phyloP scores from a whole-genome alignment of 2,797 vertebrate species.

The Crypturellus tataupa region DNA sequence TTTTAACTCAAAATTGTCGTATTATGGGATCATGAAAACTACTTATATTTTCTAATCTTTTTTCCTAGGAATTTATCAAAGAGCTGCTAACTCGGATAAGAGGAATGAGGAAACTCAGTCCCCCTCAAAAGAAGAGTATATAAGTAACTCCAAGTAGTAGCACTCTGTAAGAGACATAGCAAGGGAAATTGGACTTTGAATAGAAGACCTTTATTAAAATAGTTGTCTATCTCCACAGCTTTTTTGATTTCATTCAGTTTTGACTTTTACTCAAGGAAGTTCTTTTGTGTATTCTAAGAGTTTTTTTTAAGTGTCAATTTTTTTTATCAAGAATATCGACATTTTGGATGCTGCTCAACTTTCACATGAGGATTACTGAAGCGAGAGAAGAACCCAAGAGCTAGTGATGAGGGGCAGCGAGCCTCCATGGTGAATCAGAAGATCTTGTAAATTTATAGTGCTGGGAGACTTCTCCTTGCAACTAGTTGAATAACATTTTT shows the following conservation, averaged over 20 bases:
- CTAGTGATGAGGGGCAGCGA: slow-evolving; percentile 49
- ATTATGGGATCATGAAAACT: background rate
- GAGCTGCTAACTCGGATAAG: slow-evolving; percentile 95
- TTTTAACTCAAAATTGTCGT: background rate
- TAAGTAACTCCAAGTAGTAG: slow-evolving; percentile 80
- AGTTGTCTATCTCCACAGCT: slow-evolving; percentile 73
- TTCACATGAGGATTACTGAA: slow-evolving; percentile 59
- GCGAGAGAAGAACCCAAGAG: slow-evolving; percentile 57
- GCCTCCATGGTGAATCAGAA: slow-evolving; percentile 51
- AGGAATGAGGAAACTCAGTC: slow-evolving; percentile 97
- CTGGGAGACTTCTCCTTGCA: slow-evolving; percentile 67
- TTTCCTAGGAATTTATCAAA: slow-evolving; percentile 91
- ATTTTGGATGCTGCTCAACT: slow-evolving; percentile 68
- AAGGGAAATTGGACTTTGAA: slow-evolving; percentile 69
- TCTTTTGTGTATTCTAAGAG: slow-evolving; percentile 73
- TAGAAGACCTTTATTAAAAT: slow-evolving; percentile 76
- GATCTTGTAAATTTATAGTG: slow-evolving; percentile 62
- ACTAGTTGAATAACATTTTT: slow-evolving; percentile 63
- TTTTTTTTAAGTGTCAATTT: slow-evolving; percentile 73
- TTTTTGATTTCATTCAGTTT: slow-evolving; percentile 74
- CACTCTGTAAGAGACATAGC: slow-evolving; percentile 66
- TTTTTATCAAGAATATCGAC: slow-evolving; percentile 63
- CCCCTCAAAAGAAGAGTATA: slow-evolving; percentile 94
- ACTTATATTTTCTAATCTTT: slow-evolving; percentile 51
- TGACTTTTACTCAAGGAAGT: slow-evolving; percentile 75